Base-by-base conservation (phyloP, 2,888 invertebrate genomes). In the Autographa pulchrina region DNA sequence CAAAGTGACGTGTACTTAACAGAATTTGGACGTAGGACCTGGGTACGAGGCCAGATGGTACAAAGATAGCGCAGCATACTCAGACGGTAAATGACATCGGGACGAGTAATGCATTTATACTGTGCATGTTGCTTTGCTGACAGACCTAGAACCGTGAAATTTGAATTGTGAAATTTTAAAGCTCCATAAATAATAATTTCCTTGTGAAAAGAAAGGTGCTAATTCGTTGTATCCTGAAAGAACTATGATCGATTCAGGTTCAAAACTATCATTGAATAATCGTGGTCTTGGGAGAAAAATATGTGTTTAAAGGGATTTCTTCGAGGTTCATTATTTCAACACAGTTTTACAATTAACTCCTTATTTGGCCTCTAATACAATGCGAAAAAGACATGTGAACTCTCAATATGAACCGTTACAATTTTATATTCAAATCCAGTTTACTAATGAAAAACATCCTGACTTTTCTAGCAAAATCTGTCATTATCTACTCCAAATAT, bases 41-140 rank as follows among this genome's bases (percentile, higher is more conserved):
- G 18, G 54, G 54, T 54, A 11, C 54, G 54, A 54, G 54, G 18
- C 18, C 52, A 52, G 54, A 20, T 56, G 54, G 25, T 20, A 56
- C 20, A 56, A 56, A 56, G 54, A 56, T 54, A 54, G 54, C 54
- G 13, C 54, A 56, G 54, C 54, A 56, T 56, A 56, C 54, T 14
- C 54, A 56, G 25, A 56, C 54, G 54, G 54, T 25, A 56, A 25
- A 56, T 56, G 54, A 56, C 54, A 25, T 56, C 54, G 54, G 20
- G 54, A 56, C 11, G 25, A 20, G 54, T 25, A 48, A 56, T 56
- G 20, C 54, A 25, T 20, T 20, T 25, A 20, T 13, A 13, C 54
- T 18, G 4, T 14, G 38, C 9, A 38, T 25, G 20, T 56, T 56
- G 54, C 25, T 25, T 25, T 56, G 54, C 25, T 56, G 54, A 20